These are phyloP conservation scores for Pipa parva DNA, from an alignment of 2,113 vertebrate genomes.

Conservation along the genomic window DNA sequence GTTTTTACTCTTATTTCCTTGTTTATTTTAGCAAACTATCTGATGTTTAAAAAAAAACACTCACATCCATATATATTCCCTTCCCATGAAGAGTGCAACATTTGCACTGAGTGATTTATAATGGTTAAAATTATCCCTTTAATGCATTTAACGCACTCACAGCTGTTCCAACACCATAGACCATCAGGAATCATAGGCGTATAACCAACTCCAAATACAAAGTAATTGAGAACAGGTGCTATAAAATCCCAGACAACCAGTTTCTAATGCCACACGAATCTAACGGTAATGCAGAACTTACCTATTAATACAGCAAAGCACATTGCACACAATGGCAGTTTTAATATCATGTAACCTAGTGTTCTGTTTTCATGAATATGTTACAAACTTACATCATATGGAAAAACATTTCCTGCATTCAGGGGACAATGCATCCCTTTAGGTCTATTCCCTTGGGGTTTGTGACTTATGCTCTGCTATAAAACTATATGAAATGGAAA, in stretches of 20 bases:
- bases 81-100: not conserved
- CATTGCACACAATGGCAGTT: not conserved
- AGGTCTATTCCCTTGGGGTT: too few relatives aligned
- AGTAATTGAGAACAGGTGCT: slow-evolving; percentile 23
- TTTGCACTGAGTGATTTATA: slow-evolving; percentile 7
- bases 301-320: not conserved
- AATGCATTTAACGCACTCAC: not conserved
- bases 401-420: too few relatives aligned
- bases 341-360: not conserved
- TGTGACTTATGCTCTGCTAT: too few relatives aligned
- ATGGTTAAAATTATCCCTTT: not conserved
- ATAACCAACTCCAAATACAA: not conserved
- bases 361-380: not conserved
- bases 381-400: too few relatives aligned
- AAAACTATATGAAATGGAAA: too few relatives aligned
- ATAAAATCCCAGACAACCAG: not conserved
- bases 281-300: not conserved
- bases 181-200: slow-evolving; percentile 11
- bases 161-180: slow-evolving; percentile 23
- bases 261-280: not conserved
- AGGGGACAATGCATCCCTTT: too few relatives aligned
- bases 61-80: not conserved
- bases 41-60: not conserved
- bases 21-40: too few relatives aligned
- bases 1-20: too few relatives aligned